Evolutionary conservation across 1,140 invertebrate species (phyloP).

Genomic region (Caenorhabditis tropicalis): DNA sequence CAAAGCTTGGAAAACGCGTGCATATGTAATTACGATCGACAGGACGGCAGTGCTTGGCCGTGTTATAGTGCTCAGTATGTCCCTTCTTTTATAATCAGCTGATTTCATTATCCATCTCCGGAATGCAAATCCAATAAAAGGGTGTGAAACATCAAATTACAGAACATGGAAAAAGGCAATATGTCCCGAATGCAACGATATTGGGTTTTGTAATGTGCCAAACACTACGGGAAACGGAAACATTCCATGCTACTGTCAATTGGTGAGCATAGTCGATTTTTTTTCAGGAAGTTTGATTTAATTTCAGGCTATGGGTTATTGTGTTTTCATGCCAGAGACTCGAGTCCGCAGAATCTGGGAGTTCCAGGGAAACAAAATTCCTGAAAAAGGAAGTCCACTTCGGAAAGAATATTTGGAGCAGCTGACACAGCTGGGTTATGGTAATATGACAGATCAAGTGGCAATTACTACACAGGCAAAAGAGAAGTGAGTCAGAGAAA

Average conservation of each 20-base stretch:
- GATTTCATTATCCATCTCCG: not conserved
- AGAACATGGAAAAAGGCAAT: conserved; percentile 59
- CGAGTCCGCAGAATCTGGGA: conserved; percentile 69
- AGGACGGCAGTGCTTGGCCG: conserved; percentile 68
- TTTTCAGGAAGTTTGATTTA: not conserved
- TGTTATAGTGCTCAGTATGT: conserved; percentile 63
- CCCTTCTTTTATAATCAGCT: not conserved
- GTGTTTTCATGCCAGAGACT: conserved; percentile 64
- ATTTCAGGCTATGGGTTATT: conserved; percentile 65
- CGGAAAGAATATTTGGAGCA: conserved; percentile 57
- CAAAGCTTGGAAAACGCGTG: conserved; percentile 52
- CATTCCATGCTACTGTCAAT: conserved; percentile 67
- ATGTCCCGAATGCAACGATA: conserved; percentile 69
- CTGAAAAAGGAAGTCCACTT: conserved; percentile 68
- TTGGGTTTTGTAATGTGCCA: conserved; percentile 70
- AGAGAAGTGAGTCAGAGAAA: conserved; percentile 54
- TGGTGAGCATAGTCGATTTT: no score
- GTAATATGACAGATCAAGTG: conserved; percentile 59
- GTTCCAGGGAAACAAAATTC: conserved; percentile 66
- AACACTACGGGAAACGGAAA: conserved; percentile 61
- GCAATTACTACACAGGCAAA: conserved; percentile 58
- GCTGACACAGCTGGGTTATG: conserved; percentile 55
- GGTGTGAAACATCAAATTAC: conserved; percentile 27
- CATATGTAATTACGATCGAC: conserved; percentile 69
- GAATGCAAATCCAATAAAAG: not conserved